Conservation (phyloP, 2,113 vertebrate genomes). For the Paraplagusia blochii region DNA sequence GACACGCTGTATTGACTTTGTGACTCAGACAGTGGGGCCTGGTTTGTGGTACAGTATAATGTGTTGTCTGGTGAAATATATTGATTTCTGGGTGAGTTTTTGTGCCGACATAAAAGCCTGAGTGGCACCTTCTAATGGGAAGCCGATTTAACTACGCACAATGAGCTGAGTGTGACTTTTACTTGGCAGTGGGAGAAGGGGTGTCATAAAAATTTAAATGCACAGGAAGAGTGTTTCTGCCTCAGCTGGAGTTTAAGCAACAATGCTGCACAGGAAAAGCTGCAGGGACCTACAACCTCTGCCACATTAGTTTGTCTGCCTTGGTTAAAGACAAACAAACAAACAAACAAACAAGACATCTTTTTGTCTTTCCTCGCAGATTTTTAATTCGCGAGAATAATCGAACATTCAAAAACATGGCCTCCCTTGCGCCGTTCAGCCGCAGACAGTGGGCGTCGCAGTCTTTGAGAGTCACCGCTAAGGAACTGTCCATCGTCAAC, state of each 20-base stretch:
- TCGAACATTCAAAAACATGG: slow-evolving; percentile 71
- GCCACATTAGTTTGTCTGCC: neutral
- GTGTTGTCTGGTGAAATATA: slow-evolving; percentile 9
- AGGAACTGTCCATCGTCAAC: slow-evolving; percentile 88
- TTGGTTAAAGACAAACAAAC: neutral
- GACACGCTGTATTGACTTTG: slow-evolving; percentile 40
- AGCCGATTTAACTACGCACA: neutral
- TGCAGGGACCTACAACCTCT: neutral
- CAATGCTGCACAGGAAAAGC: neutral
- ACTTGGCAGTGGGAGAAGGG: neutral
- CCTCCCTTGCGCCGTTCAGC: slow-evolving; percentile 80
- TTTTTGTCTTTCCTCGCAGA: neutral
- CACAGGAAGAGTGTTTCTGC: slow-evolving; percentile 8
- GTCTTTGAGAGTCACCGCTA: slow-evolving; percentile 88
- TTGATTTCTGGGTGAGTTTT: slow-evolving; percentile 27
- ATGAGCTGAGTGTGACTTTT: neutral
- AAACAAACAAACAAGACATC: too few relatives aligned
- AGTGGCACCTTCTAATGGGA: neutral
- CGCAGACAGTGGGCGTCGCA: slow-evolving; percentile 87
- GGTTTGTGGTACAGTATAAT: neutral
- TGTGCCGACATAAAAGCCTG: neutral
- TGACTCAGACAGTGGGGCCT: slow-evolving; percentile 13
- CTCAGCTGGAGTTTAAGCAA: neutral
- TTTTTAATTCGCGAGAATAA: slow-evolving; percentile 2
- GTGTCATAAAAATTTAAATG: slow-evolving; percentile 3